Base-by-base conservation (phyloP, 1,140 invertebrate genomes). In the Pseudachorutes palmiensis region DNA sequence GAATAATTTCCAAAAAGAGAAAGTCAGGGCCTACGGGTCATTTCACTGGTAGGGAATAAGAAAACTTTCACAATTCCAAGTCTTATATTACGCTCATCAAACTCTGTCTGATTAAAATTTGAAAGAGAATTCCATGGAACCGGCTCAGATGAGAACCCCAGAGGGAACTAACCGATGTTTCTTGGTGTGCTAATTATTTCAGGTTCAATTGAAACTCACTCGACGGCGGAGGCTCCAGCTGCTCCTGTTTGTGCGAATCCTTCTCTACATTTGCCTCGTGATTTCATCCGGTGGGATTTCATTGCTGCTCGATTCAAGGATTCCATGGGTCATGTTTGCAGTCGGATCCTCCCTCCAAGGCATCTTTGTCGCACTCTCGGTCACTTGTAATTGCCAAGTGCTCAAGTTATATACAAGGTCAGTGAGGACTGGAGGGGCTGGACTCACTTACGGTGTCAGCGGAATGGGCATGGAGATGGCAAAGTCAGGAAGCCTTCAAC, bases 371-470 rank as follows among this genome's bases (percentile, higher is more conserved):
- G 82, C 85, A 1, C 76, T 86, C 67, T 80, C 83, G 62, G 84
- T 86, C 62, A 84, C 84, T 5, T 86, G 85, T 76, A 86, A 86
- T 76, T 85, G 83, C 75, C 80, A 82, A 75, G 81, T 83, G 32
- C 75, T 83, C 36, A 82, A 82, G 70, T 76, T 83, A 32, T 83
- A 83, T 74, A 79, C 81, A 30, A 69, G 75, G 64, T 68, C 74
- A 26, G 61, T 71, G 24, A 45, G 69, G 9, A 45, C 66, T 1
- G 49, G 51, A 30, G 33, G 68, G 31, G 28, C 78, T 75, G 51
- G 75, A 76, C 68, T 78, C 77, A 67, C 77, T 77, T 67, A 76
- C 76, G 62, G 79, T 75, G 68, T 80, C 75, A 78, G 80, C 78
- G 76, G 76, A 2, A 55, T 55, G 51, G 51, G 51, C 12, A 55